These are phyloP conservation scores for Archivesica marissinica DNA, from an alignment of 1,140 invertebrate species.

Conservation along the genomic window DNA sequence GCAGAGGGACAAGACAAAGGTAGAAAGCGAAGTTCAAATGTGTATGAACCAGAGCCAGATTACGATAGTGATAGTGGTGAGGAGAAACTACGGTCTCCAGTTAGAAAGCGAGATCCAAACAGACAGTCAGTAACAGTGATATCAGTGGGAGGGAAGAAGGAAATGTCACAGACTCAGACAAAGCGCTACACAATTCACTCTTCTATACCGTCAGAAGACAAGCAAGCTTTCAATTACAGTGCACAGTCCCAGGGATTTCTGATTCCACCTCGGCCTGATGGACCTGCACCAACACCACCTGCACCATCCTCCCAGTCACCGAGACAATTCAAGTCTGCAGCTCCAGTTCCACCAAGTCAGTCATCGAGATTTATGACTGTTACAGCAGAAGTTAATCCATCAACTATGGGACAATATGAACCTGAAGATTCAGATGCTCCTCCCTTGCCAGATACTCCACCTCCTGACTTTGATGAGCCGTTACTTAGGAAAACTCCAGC, in stretches of 20 bases:
- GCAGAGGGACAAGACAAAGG: conserved; percentile 73
- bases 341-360: conserved; percentile 18
- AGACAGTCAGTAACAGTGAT: conserved; percentile 74
- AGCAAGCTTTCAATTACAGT: background rate
- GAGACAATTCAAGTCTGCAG: background rate
- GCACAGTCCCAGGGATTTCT: conserved; percentile 35
- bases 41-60: conserved; percentile 78
- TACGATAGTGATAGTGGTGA: conserved; percentile 78
- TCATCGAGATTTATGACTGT: conserved; percentile 1
- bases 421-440: background rate
- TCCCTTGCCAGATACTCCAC: conserved; percentile 16
- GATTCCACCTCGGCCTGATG: conserved; percentile 71
- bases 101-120: conserved; percentile 32
- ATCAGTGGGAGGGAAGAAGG: conserved; percentile 67
- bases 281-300: conserved; percentile 65
- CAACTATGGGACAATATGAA: background rate
- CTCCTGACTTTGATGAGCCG: conserved; percentile 9
- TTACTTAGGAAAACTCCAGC: background rate
- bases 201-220: conserved; percentile 66
- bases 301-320: conserved; percentile 57
- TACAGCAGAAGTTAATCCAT: conserved; percentile 33
- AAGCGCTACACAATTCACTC: conserved; percentile 69
- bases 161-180: conserved; percentile 30
- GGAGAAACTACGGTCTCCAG: conserved; percentile 53
- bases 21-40: conserved; percentile 50